Evolutionary conservation across 2,888 invertebrate species (phyloP), one percentile per base, ranked within the genome.

Genomic region (Oscheius sp.): DNA sequence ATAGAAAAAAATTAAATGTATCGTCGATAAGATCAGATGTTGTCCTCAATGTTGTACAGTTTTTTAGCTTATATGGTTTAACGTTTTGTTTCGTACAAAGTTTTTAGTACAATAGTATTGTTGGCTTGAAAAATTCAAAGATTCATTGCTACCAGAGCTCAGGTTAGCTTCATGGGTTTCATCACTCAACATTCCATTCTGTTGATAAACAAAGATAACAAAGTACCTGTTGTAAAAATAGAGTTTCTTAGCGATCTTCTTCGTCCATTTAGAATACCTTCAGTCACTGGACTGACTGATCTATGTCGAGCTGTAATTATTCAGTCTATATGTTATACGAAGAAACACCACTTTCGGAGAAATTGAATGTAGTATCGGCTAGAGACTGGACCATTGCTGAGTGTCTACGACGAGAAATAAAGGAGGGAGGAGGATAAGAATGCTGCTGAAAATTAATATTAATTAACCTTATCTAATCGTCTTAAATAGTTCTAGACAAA

Each of bases 361-460:
- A 28, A 9, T 45, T 44, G 20, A 47, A 62, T 12, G 62, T 49
- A 30, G 62, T 62, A 30, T 62, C 47, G n/a, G 62, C 62, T 6
- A 62, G 49, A 28, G 47, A 30, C 32, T 62, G 47, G 2, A 62
- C 49, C 62, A 62, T 62, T 30, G 47, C 47, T 1, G 62, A 62
- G 26, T 62, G 62, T 6, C 62, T 24, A 30, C 62, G 44, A 12
- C 62, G 45, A 20, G 47, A 47, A 32, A 44, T 44, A 32, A 33
- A 32, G 17, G 62, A 30, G 8, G 59, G 41, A 59, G 59, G 59
- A 2, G 59, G 59, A 28, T 44, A 38, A 14, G 59, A 59, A 17
- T 41, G 38, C 8, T 41, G 59, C 54, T 47, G 12, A 14, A 47
- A 47, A 36, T 8, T 8, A 36, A 8, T 36, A 9, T 36, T 24